These are phyloP conservation scores for Oreocharis arfaki DNA, from an alignment of 2,113 vertebrate genomes.

Conservation along the genomic window DNA sequence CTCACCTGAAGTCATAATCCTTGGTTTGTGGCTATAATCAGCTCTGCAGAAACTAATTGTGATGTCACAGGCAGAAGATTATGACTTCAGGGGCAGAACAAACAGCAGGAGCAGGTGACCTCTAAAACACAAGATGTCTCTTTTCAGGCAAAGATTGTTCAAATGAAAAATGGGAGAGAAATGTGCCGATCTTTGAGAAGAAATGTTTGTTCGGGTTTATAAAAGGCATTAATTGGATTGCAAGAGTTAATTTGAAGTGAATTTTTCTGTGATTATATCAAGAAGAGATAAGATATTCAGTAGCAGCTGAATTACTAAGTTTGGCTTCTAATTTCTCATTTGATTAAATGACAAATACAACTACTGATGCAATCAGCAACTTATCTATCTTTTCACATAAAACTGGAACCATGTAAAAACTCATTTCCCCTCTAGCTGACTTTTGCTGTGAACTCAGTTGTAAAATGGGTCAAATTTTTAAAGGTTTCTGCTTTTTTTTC, in stretches of 20 bases:
- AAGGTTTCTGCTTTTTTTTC: not conserved
- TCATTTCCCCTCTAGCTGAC: constrained; percentile 3
- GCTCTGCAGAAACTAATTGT: constrained; percentile 71
- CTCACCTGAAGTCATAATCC: constrained; percentile 69
- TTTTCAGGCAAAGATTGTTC: not conserved
- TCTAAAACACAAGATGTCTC: not conserved
- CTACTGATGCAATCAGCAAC: not conserved
- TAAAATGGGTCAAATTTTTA: not conserved
- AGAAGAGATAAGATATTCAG: not conserved
- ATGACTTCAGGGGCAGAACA: constrained; percentile 56
- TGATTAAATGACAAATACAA: constrained; percentile 2
- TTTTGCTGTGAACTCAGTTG: not conserved
- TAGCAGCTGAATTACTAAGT: not conserved
- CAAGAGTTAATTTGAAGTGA: not conserved
- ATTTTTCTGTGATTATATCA: not conserved
- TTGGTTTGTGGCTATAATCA: constrained; percentile 63
- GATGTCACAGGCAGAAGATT: constrained; percentile 68
- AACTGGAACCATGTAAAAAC: not conserved
- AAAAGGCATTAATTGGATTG: not conserved
- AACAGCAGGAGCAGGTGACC: constrained; percentile 26
- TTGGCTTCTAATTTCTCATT: not conserved
- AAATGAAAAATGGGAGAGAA: not conserved
- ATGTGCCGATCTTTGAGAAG: not conserved
- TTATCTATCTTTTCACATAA: not conserved
- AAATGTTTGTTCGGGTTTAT: not conserved